These are phyloP conservation scores for Amorpha juglandis DNA, from an alignment of 2,888 invertebrate genomes.

Conservation along the genomic window DNA sequence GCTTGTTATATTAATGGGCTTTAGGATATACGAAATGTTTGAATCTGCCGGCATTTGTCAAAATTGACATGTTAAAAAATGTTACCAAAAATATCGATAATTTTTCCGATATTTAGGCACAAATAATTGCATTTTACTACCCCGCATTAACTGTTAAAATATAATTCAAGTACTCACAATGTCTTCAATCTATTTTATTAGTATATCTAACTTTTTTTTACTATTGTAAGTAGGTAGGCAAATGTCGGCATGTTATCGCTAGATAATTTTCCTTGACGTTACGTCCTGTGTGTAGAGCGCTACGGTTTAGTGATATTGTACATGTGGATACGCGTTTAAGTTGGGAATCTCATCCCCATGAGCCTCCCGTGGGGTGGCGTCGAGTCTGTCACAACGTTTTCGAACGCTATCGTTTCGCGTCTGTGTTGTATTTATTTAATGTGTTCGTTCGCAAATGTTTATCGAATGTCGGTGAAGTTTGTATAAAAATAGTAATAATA, in stretches of 20 bases:
- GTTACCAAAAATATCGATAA: background rate
- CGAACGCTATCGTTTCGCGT: background rate
- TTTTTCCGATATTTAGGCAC: no score
- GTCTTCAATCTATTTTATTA: background rate
- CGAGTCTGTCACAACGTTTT: background rate
- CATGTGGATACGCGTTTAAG: conserved; percentile 33
- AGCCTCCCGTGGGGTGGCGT: conserved; percentile 31
- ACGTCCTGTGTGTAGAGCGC: conserved; percentile 7
- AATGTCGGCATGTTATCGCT: conserved; percentile 11
- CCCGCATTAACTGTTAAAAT: no score
- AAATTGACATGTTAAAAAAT: background rate
- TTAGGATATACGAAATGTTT: conserved; percentile 7
- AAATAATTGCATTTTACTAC: no score
- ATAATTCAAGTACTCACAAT: background rate
- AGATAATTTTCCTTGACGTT: conserved; percentile 10
- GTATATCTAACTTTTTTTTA: no score
- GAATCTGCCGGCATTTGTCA: conserved; percentile 7
- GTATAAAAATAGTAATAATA: no score
- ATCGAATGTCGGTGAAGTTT: no score
- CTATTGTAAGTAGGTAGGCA: background rate
- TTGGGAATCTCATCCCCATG: conserved; percentile 51
- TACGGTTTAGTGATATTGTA: conserved; percentile 16
- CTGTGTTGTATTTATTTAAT: background rate
- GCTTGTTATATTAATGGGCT: conserved; percentile 25
- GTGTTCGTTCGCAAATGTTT: no score